These are phyloP conservation scores for Pyrocoelia pectoralis DNA, from an alignment of 2,888 invertebrate species.

Conservation along the genomic window DNA sequence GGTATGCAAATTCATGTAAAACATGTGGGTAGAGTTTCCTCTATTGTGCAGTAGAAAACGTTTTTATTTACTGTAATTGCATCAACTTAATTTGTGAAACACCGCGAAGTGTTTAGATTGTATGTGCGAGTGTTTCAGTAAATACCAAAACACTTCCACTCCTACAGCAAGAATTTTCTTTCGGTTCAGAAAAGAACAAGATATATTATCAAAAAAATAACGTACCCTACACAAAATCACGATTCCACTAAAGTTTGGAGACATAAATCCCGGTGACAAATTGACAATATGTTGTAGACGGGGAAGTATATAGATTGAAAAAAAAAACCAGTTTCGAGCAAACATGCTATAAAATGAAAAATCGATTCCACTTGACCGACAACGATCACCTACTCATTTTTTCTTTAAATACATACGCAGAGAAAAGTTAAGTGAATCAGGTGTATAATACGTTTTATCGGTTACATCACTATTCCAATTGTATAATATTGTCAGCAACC, in stretches of 20 bases:
- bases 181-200: slow-evolving; percentile 45
- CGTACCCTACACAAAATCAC: slow-evolving; percentile 43
- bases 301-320: slow-evolving; percentile 45
- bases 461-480: neutral
- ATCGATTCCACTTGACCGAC: slow-evolving; percentile 19
- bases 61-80: neutral
- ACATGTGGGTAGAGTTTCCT: neutral
- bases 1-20: neutral
- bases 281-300: slow-evolving; percentile 53
- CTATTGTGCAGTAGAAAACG: neutral
- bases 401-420: neutral
- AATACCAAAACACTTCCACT: neutral
- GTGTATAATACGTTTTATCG: neutral
- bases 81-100: too few relatives aligned
- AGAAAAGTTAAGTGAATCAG: neutral
- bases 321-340: slow-evolving; percentile 31
- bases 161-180: neutral
- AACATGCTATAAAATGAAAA: slow-evolving; percentile 23
- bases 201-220: slow-evolving; percentile 56
- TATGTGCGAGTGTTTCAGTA: neutral
- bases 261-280: slow-evolving; percentile 56
- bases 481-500: neutral
- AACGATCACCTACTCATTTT: neutral
- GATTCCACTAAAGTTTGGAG: slow-evolving; percentile 43
- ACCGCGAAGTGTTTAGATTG: too few relatives aligned